A percentile compares a stretch with the other conserved stretches of the same genome.
phyloP scores from a whole-genome alignment of 2,113 vertebrate species.

The Callospermophilus lateralis region DNA sequence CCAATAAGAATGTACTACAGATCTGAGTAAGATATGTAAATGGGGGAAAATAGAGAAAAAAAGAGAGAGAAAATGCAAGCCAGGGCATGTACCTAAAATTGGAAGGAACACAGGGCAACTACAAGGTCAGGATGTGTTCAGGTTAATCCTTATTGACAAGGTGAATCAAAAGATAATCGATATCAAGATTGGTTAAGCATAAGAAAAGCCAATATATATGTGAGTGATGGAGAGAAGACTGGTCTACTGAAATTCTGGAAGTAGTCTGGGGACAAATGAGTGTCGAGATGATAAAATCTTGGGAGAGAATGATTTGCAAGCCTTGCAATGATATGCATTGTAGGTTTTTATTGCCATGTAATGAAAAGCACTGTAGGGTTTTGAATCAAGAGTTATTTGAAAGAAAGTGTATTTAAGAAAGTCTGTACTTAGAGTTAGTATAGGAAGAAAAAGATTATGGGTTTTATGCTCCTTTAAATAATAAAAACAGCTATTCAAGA shows the following conservation, averaged over 20 bases:
- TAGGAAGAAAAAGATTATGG: neutral
- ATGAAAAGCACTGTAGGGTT: neutral
- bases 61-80: neutral
- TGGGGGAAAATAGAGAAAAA: neutral
- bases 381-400: neutral
- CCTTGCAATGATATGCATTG: neutral
- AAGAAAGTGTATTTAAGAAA: neutral
- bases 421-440: neutral
- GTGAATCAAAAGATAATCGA: slow-evolving; percentile 7
- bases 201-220: neutral
- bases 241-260: neutral
- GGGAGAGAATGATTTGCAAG: neutral
- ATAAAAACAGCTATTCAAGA: neutral
- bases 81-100: neutral
- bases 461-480: slow-evolving; percentile 29
- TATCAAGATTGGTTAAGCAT: neutral
- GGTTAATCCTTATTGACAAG: neutral
- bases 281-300: neutral
- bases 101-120: neutral
- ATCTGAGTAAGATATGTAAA: neutral
- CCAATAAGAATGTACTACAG: neutral
- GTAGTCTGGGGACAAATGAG: neutral
- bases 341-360: neutral
- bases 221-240: neutral
- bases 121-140: neutral